Conservation (phyloP, 1,140 invertebrate genomes). For the Philotrypesis tridentata region DNA sequence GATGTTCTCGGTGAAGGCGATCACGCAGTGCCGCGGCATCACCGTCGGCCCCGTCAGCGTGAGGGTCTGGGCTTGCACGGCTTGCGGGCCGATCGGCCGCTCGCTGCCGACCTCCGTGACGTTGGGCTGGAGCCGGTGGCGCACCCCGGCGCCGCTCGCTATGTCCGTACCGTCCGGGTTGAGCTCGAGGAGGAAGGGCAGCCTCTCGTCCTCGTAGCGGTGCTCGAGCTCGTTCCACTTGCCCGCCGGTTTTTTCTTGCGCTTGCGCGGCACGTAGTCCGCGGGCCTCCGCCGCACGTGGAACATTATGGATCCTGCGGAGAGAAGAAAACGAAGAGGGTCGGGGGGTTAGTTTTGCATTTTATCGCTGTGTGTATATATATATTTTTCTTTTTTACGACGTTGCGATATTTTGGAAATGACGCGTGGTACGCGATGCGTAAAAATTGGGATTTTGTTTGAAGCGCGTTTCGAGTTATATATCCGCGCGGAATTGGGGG, state of each 20-base stretch:
- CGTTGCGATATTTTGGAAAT: no score
- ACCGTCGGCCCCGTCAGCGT: slow-evolving; percentile 85
- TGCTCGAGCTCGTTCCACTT: slow-evolving; percentile 73
- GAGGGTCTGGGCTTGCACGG: slow-evolving; percentile 71
- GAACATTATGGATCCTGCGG: slow-evolving; percentile 96
- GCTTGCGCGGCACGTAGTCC: slow-evolving; percentile 89
- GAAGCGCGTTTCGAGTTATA: no score
- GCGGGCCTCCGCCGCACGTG: slow-evolving; percentile 91
- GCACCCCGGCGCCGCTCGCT: slow-evolving; percentile 73
- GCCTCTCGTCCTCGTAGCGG: slow-evolving; percentile 75
- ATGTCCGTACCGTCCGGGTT: slow-evolving; percentile 81
- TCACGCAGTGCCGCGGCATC: slow-evolving; percentile 93
- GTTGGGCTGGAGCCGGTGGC: slow-evolving; percentile 79
- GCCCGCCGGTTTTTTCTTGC: slow-evolving; percentile 90
- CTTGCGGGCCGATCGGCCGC: slow-evolving; percentile 71
- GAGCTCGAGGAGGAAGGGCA: slow-evolving; percentile 78
- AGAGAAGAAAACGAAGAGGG: slow-evolving; percentile 52
- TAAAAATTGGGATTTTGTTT: no score
- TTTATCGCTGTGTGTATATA: no score
- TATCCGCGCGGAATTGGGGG: no score
- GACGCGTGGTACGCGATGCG: no score
- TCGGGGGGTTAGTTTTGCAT: no score
- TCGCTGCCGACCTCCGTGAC: slow-evolving; percentile 85
- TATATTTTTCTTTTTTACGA: no score
- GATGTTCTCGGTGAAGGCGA: slow-evolving; percentile 90